Evolutionary conservation across 2,113 vertebrate genomes (phyloP).

Genomic region (Pelusios castaneus): DNA sequence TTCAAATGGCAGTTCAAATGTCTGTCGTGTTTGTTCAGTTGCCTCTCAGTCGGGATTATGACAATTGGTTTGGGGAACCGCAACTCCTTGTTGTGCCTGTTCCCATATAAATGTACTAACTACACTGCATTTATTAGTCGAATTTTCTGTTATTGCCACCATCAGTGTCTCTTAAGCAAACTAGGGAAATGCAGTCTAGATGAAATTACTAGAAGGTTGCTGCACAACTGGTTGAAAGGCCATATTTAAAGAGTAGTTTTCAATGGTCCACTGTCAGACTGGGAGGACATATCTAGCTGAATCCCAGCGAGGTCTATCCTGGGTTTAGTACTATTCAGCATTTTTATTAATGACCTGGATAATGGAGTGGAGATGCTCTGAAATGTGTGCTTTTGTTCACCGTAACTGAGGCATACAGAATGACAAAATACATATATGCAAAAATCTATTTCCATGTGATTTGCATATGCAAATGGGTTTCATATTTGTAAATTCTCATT

Average conservation of each 20-base stretch:
- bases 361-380: too few species aligned
- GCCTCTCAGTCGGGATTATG: neutral
- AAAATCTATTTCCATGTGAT: neutral
- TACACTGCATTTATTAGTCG: conserved; percentile 2
- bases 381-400: neutral
- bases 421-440: neutral
- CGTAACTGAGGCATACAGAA: neutral
- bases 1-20: neutral
- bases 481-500: neutral
- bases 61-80: neutral
- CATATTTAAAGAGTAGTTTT: too few species aligned
- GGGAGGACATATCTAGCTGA: too few species aligned
- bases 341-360: too few species aligned
- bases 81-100: neutral
- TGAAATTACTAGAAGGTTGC: too few species aligned
- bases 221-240: too few species aligned
- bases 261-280: too few species aligned
- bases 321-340: too few species aligned
- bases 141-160: conserved; percentile 1
- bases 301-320: too few species aligned
- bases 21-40: neutral
- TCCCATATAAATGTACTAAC: neutral
- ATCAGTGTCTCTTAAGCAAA: neutral
- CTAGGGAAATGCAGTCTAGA: too few species aligned
- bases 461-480: neutral